phyloP scores from a whole-genome alignment of 1,140 invertebrate species.

The Mesaphorura yosii region DNA sequence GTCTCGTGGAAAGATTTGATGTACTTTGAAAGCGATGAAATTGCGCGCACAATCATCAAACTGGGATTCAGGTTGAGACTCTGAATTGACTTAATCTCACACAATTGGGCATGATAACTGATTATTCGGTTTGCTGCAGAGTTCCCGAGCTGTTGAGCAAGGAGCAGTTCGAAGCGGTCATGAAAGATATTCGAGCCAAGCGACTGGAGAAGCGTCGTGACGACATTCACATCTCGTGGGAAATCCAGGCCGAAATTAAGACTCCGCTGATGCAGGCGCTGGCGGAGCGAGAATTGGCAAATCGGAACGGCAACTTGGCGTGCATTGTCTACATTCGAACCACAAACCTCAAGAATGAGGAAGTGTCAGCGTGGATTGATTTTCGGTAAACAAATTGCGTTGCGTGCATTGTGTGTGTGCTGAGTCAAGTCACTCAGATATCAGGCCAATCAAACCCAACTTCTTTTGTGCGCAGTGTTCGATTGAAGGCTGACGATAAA shows the following conservation, averaged over 20 bases:
- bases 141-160: conserved; percentile 15
- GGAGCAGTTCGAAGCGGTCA: conserved; percentile 12
- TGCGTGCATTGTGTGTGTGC: too few species aligned
- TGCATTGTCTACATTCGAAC: conserved; percentile 21
- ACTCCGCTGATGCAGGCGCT: conserved; percentile 20
- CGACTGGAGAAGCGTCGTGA: conserved; percentile 7
- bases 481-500: background rate
- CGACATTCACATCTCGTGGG: background rate
- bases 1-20: conserved; percentile 17
- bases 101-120: background rate
- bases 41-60: conserved; percentile 10
- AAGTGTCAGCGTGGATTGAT: conserved; percentile 26
- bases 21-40: conserved; percentile 23
- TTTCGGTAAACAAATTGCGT: conserved; percentile 6
- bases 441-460: background rate
- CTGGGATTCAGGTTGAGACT: conserved; percentile 16
- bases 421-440: background rate
- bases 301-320: conserved; percentile 8
- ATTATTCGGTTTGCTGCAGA: conserved; percentile 1
- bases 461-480: background rate
- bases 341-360: conserved; percentile 18
- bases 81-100: background rate
- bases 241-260: background rate
- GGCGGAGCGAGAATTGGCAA: conserved; percentile 11
- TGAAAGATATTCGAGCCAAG: background rate